Evolutionary conservation across 2,113 vertebrate genomes (phyloP), one percentile per base, ranked within the genome.

Genomic region (Pyrgilauda ruficollis): DNA sequence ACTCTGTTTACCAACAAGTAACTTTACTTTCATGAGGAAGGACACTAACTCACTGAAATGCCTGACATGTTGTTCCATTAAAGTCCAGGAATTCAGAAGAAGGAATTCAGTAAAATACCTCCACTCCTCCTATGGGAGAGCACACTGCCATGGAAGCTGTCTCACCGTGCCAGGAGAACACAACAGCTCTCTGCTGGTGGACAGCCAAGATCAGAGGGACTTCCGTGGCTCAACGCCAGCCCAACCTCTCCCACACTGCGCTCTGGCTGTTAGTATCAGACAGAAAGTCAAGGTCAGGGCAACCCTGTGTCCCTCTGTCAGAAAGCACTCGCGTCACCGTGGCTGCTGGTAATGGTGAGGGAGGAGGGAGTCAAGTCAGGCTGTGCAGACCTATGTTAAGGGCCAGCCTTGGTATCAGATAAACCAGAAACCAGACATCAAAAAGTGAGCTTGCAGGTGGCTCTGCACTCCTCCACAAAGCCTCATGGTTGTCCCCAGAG

Each of bases 241-340:
- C 31, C 2, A 3, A 1, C 1, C 1, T 73, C 84, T 85, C 70
- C 59, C 73, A 66, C 46, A n/a, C 5, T 69, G 83, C 80, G 21
- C 27, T 95, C 75, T 62, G 68, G 55, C 37, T 85, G 46, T 69
- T 80, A 41, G 46, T 9, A 24, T 18, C 55, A 58, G 67, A 28
- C 30, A 87, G 78, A 93, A 89, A 73, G 84, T 91, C 91, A 95
- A 94, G 89, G 94, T 15, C 87, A 76, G 78, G 70, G 43, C 66
- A 94, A 3, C 31, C n/a, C n/a, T 53, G 4, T 58, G 62, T 79
- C 41, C 53, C 28, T 46, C 7, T 62, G 62, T 76, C 53, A 76
- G 67, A 94, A 62, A 84, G 30, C 4, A 53, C 49, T 58, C 10
- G 0, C 9, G 18, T 69, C 94, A 80, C 50, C 39, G 70, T 0